Conservation (phyloP, 2,888 invertebrate genomes). For the Drosophila kokeensis region DNA sequence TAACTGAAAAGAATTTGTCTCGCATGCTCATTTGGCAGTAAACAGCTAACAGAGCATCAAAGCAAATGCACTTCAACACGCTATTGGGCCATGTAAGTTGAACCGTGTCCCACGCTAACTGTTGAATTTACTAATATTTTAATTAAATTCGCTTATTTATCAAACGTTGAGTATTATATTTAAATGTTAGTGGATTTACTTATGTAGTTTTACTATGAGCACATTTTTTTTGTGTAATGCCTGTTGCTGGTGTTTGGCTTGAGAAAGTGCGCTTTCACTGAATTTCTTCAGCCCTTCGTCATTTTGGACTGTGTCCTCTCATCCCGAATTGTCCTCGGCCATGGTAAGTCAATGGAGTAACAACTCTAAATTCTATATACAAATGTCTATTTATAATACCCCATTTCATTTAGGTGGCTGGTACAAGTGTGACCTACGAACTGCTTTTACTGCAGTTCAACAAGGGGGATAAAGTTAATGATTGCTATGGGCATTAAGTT, state of each 20-base stretch:
- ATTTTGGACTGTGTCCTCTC: slow-evolving; percentile 71
- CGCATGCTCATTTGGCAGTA: slow-evolving; percentile 21
- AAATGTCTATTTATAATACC: slow-evolving; percentile 61
- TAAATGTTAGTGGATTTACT: not conserved
- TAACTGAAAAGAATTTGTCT: not conserved
- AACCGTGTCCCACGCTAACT: not conserved
- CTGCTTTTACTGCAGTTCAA: slow-evolving; percentile 87
- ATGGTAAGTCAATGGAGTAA: slow-evolving; percentile 49
- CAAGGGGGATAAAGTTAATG: slow-evolving; percentile 77
- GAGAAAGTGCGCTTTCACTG: slow-evolving; percentile 76
- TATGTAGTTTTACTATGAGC: slow-evolving; percentile 85
- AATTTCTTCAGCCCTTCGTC: slow-evolving; percentile 62
- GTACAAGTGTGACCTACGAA: slow-evolving; percentile 87
- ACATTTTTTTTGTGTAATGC: slow-evolving; percentile 86
- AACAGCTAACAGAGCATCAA: slow-evolving; percentile 39
- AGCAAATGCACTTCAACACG: slow-evolving; percentile 85
- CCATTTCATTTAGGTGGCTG: slow-evolving; percentile 85
- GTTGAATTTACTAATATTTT: slow-evolving; percentile 1
- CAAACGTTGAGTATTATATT: not conserved
- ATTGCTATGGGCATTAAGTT: slow-evolving; percentile 63
- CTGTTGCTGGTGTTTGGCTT: slow-evolving; percentile 85
- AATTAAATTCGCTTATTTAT: not conserved
- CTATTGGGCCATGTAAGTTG: slow-evolving; percentile 85
- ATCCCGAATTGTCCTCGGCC: slow-evolving; percentile 61
- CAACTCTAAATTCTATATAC: not conserved